These are phyloP conservation scores for Sebastes hopkinsi DNA, from an alignment of 2,797 vertebrate genomes.

Conservation along the genomic window DNA sequence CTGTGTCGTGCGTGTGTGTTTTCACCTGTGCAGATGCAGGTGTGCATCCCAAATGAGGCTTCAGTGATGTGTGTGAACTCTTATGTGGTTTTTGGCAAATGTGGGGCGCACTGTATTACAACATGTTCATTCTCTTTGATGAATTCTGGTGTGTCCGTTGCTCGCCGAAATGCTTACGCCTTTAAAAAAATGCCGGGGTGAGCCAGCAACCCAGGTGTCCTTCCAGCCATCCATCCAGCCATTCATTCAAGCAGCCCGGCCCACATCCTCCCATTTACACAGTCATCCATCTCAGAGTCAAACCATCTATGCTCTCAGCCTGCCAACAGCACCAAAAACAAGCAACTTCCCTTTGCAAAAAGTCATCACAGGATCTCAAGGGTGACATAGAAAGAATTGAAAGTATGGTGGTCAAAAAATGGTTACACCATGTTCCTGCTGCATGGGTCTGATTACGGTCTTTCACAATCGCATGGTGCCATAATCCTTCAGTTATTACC, in stretches of 20 bases:
- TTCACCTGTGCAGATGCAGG: conserved; percentile 12
- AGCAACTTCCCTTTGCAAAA: neutral
- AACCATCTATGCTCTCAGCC: conserved; percentile 2
- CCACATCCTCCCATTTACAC: conserved; percentile 32
- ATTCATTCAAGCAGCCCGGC: conserved; percentile 28
- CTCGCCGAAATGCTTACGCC: neutral
- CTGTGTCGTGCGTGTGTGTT: neutral
- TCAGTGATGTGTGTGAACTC: neutral
- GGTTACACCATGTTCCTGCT: neutral
- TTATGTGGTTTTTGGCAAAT: neutral
- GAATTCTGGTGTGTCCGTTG: neutral
- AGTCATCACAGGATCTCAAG: neutral
- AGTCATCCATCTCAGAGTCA: conserved; percentile 4
- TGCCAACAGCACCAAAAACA: neutral
- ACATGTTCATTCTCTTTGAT: neutral
- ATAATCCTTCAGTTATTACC: conserved; percentile 37
- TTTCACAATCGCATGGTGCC: conserved; percentile 17
- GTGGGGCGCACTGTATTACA: neutral
- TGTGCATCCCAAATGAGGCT: neutral
- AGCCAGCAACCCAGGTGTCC: conserved; percentile 27
- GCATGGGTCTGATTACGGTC: conserved; percentile 24
- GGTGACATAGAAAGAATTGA: neutral
- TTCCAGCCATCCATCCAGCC: conserved; percentile 15
- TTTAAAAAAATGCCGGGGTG: conserved; percentile 7
- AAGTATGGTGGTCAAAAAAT: neutral